These are phyloP conservation scores for Peromyscus maniculatus DNA, from an alignment of 2,113 vertebrate species.

Conservation along the genomic window DNA sequence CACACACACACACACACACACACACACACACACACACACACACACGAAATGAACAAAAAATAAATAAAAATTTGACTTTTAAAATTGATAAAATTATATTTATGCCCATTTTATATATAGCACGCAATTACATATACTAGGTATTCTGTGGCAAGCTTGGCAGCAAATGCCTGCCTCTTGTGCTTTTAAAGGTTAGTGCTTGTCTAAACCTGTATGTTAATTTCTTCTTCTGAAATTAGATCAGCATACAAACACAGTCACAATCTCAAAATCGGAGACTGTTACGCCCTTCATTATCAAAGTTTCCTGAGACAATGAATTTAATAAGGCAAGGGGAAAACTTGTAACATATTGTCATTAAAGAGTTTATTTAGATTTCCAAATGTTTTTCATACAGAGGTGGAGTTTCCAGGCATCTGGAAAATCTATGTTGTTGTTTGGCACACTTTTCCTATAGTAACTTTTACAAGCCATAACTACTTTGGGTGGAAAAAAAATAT, in stretches of 20 bases:
- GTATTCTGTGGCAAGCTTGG: not conserved
- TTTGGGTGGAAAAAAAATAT: slow-evolving; percentile 50
- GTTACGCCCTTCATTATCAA: slow-evolving; percentile 37
- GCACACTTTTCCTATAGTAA: slow-evolving; percentile 42
- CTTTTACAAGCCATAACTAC: slow-evolving; percentile 68
- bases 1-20: not conserved
- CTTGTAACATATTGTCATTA: slow-evolving; percentile 30
- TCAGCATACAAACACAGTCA: slow-evolving; percentile 37
- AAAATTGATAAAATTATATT: not conserved
- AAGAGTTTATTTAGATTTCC: slow-evolving; percentile 64
- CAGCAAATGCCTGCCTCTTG: not conserved
- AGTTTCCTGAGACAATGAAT: not conserved
- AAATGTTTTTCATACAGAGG: slow-evolving; percentile 57
- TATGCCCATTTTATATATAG: not conserved
- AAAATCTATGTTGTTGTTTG: slow-evolving; percentile 71
- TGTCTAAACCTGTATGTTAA: slow-evolving; percentile 41
- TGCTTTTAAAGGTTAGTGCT: slow-evolving; percentile 22
- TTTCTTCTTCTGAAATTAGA: slow-evolving; percentile 57
- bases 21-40: not conserved
- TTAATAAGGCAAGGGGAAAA: slow-evolving; percentile 42
- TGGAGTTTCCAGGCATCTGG: slow-evolving; percentile 73
- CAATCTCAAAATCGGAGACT: slow-evolving; percentile 69
- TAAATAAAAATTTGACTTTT: not conserved
- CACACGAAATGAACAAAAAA: not conserved
- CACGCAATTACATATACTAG: not conserved